Base-by-base conservation (phyloP, 2,113 vertebrate genomes). In the Spea bombifrons region DNA sequence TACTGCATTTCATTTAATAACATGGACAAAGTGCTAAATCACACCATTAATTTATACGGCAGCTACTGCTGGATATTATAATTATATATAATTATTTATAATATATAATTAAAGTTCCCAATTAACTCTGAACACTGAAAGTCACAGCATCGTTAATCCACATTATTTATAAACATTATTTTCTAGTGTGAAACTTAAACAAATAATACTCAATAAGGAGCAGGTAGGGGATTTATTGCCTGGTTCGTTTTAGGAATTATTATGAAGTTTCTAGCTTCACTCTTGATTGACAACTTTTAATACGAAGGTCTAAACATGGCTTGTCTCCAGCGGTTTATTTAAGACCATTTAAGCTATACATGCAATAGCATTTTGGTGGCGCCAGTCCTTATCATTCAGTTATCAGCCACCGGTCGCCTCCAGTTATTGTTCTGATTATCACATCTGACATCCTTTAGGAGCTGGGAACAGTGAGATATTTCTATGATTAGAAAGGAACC, bases 341-440 rank as follows among this genome's bases (percentile, higher is more conserved):
- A 30, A 30, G 30, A 30, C 30, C 30, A 30, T 30, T 30, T 30
- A 30, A 30, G 30, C 3, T 17, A 16, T 64, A 64, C 61, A 64
- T 30, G 30, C 61, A 30, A 17, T 17, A 6, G 5, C 61, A 64
- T 30, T 16, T 52, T 45, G 7, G 17, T 55, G 74, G 74, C 52
- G 64, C 50, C 63, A 44, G n/a, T 8, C 46, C 50, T 76, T 68
- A 67, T 76, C 64, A 13, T 5, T 57, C 5, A 43, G 12, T 8
- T 53, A 46, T 46, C 8, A 55, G 30, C 16, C 47, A 66, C 52
- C 6, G 48, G 53, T 69, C 16, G 7, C 8, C 59, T 76, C 48
- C 64, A 75, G 73, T 8, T 17, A 69, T 77, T 69, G 66, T 70
- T 49, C 57, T 47, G 8, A 13, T 77, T 71, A 77, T 77, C 55